Conservation (phyloP, 2,113 vertebrate genomes). For the Hippolais icterina region DNA sequence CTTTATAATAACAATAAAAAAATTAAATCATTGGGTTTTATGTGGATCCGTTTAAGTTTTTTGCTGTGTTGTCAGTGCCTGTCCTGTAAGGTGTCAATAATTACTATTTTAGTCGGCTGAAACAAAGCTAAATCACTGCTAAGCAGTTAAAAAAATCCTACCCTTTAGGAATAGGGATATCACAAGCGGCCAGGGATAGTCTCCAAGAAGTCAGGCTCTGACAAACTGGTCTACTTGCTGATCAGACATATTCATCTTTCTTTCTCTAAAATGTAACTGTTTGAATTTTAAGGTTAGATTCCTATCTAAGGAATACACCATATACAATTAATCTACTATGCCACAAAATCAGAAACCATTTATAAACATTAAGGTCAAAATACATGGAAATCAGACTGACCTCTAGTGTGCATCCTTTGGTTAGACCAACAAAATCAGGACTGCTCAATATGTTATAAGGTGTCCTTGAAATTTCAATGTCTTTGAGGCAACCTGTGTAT, state of each 20-base stretch:
- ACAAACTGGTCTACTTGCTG: not conserved
- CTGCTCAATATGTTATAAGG: constrained; percentile 94
- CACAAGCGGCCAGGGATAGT: not conserved
- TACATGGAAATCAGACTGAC: constrained; percentile 67
- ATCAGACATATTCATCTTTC: not conserved
- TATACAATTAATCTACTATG: not conserved
- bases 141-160: not conserved
- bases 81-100: not conserved
- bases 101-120: not conserved
- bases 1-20: not conserved
- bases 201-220: not conserved
- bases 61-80: not conserved
- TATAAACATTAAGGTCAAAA: not conserved
- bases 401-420: constrained; percentile 92
- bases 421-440: constrained; percentile 91
- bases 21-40: not conserved
- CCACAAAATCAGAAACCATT: not conserved
- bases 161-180: not conserved
- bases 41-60: not conserved
- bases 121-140: not conserved
- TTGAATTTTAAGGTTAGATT: not conserved
- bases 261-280: not conserved
- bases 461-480: constrained; percentile 95
- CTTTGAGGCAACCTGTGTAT: constrained; percentile 91
- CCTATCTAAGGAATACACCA: not conserved